A percentile compares a stretch with the other conserved stretches of the same genome.
These are phyloP conservation scores for Lasioglossum vierecki DNA, from an alignment of 2,888 invertebrate genomes.

Conservation along the genomic window DNA sequence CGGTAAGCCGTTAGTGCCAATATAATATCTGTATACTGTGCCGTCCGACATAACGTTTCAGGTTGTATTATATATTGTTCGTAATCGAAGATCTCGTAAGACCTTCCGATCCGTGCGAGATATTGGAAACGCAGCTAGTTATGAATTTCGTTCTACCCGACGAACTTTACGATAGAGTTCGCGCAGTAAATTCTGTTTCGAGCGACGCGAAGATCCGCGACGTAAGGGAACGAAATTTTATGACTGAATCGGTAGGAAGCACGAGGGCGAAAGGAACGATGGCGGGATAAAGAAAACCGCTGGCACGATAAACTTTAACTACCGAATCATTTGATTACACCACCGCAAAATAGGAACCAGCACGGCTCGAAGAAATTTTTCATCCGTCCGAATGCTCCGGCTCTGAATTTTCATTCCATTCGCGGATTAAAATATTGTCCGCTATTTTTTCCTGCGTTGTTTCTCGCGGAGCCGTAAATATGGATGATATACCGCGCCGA, in stretches of 20 bases:
- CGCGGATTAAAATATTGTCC: background rate
- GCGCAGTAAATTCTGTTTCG: constrained; percentile 52
- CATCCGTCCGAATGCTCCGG: background rate
- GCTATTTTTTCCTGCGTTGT: background rate
- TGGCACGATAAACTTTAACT: constrained; percentile 39
- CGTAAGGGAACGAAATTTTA: constrained; percentile 54
- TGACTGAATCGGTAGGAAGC: constrained; percentile 23
- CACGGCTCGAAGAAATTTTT: background rate
- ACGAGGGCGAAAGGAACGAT: background rate
- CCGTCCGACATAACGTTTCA: constrained; percentile 74
- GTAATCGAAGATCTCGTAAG: constrained; percentile 72
- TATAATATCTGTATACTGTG: constrained; percentile 73
- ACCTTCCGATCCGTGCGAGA: constrained; percentile 62
- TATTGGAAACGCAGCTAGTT: constrained; percentile 64
- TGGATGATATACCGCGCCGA: background rate
- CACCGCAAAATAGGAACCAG: background rate
- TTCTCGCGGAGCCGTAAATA: background rate
- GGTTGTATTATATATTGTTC: constrained; percentile 70
- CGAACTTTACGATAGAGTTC: constrained; percentile 52
- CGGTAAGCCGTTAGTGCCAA: constrained; percentile 80
- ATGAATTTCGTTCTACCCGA: constrained; percentile 55
- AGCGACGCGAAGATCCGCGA: constrained; percentile 51
- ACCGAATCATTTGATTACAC: constrained; percentile 35
- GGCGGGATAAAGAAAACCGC: constrained; percentile 7
- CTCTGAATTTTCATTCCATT: background rate